Conservation (phyloP, 2,888 invertebrate genomes). For the Drosophila kuntzei region DNA sequence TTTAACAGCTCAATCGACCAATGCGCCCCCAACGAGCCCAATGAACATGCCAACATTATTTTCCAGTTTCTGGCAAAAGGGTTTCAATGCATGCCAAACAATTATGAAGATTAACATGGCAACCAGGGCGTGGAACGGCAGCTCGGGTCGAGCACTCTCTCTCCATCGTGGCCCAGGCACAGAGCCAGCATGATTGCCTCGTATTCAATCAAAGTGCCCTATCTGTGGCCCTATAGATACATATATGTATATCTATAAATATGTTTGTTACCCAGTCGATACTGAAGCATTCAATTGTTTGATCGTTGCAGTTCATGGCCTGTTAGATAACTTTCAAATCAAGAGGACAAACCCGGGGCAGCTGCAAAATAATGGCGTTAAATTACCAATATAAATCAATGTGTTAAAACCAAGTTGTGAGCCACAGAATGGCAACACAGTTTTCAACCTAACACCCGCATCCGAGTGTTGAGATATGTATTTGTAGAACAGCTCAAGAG, state of each 20-base stretch:
- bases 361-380: slow-evolving; percentile 74
- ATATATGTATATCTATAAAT: background rate
- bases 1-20: slow-evolving; percentile 68
- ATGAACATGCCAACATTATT: slow-evolving; percentile 30
- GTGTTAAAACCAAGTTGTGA: slow-evolving; percentile 52
- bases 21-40: slow-evolving; percentile 28
- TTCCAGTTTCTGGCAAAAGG: slow-evolving; percentile 30
- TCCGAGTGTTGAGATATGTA: background rate
- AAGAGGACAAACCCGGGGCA: slow-evolving; percentile 34
- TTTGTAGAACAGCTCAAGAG: background rate
- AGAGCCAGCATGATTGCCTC: slow-evolving; percentile 45
- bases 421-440: slow-evolving; percentile 34
- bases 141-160: background rate
- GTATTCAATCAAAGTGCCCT: slow-evolving; percentile 12
- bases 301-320: slow-evolving; percentile 70
- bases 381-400: slow-evolving; percentile 79
- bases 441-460: slow-evolving; percentile 66
- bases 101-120: slow-evolving; percentile 72
- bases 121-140: slow-evolving; percentile 46
- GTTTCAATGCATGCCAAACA: slow-evolving; percentile 62
- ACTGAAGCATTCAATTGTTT: slow-evolving; percentile 52
- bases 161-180: background rate
- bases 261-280: slow-evolving; percentile 5
- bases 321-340: slow-evolving; percentile 65
- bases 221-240: background rate